Evolutionary conservation across 2,888 invertebrate species (phyloP).

Genomic region (Mactromeris polynyma): DNA sequence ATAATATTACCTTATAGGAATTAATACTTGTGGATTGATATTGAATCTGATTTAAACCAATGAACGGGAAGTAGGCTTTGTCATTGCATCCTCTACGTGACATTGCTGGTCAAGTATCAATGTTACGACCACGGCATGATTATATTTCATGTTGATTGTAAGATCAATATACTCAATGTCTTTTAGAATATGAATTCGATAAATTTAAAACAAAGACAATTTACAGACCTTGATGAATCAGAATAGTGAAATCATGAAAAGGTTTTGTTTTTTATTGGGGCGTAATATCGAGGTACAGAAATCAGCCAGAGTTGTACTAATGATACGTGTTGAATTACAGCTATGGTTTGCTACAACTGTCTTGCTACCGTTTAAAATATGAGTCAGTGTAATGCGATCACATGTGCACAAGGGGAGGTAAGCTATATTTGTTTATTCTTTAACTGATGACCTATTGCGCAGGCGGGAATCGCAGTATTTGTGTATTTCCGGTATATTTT

Average conservation of each 20-base stretch:
- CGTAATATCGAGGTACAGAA: not conserved
- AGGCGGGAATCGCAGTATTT: no score
- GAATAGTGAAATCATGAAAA: not conserved
- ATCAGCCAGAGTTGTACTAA: not conserved
- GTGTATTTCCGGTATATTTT: no score
- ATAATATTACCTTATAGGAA: no score
- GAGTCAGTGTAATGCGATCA: constrained; percentile 12
- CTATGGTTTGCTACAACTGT: constrained; percentile 22
- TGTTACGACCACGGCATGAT: not conserved
- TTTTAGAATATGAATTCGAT: no score
- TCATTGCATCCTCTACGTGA: no score
- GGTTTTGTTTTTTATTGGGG: not conserved
- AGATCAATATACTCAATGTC: not conserved
- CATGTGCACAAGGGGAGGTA: constrained; percentile 17
- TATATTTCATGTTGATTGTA: not conserved
- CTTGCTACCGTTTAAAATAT: constrained; percentile 1
- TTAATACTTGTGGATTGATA: no score
- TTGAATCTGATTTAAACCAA: no score
- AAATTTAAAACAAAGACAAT: not conserved
- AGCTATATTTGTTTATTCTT: not conserved
- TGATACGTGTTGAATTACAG: not conserved
- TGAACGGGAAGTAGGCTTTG: no score
- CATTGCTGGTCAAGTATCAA: no score
- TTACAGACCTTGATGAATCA: not conserved
- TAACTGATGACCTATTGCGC: no score